Evolutionary conservation across 2,113 vertebrate species (phyloP), one percentile per base, ranked within the genome.

Genomic region (Neolamprologus sp.): DNA sequence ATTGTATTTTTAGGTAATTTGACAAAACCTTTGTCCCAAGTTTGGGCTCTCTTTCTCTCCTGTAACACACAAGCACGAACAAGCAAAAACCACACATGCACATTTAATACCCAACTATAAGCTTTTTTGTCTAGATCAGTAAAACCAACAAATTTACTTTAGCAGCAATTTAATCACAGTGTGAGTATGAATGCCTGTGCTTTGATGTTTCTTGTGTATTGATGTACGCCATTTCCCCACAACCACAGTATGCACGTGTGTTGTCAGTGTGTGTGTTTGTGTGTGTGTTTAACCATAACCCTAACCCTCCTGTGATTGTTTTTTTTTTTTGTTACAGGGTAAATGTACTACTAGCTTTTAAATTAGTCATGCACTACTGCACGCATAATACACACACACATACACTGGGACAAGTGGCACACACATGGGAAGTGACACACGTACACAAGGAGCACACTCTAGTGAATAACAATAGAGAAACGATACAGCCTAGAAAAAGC

Each of bases 281-380:
- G 13, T 28, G 26, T 60, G 28, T 33, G 17, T 63, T n/a, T 68
- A 21, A n/a, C 12, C 21, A 42, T 40, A 23, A n/a, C 1, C 21
- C 8, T 40, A 42, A 42, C 2, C 37, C 37, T 42, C 65, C 1
- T 7, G 14, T 45, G 5, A 37, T 19, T 31, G 23, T 8, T 33
- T 33, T 33, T 51, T 60, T 49, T 75, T n/a, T 37, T 63, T 85
- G 83, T 89, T 88, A 90, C 83, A 81, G 82, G 83, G 73, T 40
- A 88, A 80, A 89, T 92, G 86, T 89, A 91, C 86, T 42, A 91
- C 88, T 23, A 90, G 87, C 58, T 93, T 92, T 92, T 85, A 91
- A 91, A 93, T 95, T 87, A 94, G 90, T 85, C 47, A 87, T 11
- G 10, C 90, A 85, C 86, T 71, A 81, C 88, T 91, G 84, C 84